Base-by-base conservation (phyloP, 2,797 vertebrate genomes). In the Kryptolebias ocellatus region DNA sequence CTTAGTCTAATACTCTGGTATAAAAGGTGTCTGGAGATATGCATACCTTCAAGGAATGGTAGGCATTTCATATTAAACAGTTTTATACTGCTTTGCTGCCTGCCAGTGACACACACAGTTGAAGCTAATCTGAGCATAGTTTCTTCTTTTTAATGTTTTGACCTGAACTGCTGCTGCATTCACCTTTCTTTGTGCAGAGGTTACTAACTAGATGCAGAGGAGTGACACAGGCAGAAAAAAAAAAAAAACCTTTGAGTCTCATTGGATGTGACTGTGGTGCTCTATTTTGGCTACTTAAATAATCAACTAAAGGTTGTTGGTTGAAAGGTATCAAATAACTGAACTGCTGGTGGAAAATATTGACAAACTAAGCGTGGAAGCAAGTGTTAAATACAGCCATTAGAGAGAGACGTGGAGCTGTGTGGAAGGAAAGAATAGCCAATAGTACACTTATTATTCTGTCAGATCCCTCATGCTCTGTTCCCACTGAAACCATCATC, bases 391-490 rank as follows among this genome's bases (percentile, higher is more conserved):
- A 55, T 28, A 59, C 28, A 55, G 42, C 53, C 24, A 2, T 2
- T 10, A 34, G 53, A 9, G 61, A 51, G 7, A 29, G 56, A 67
- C 42, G 53, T 60, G 61, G 37, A 29, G 53, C 54, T 56, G 37
- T 1, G 10, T 18, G 52, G 64, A 53, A 61, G 53, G 58, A 60
- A 54, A 39, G 75, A 68, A 67, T 59, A 62, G 74, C 37, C 59
- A 55, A 56, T 65, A 67, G 60, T 81, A 64, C 54, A 86, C 89
- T 39, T 78, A 82, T 86, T 79, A 90, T 91, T 84, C 89, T 81
- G 74, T 86, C 78, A 83, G 82, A 82, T 87, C 78, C 82, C 75
- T 49, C 49, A 44, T 10, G 28, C 68, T 75, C 53, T 42, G 46
- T 73, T 81, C 71, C 66, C 75, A 76, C 58, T 68, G 66, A 83